phyloP scores from a whole-genome alignment of 37 sponge, comb jelly and placozoan genomes.

The Bolinopsis microptera region DNA sequence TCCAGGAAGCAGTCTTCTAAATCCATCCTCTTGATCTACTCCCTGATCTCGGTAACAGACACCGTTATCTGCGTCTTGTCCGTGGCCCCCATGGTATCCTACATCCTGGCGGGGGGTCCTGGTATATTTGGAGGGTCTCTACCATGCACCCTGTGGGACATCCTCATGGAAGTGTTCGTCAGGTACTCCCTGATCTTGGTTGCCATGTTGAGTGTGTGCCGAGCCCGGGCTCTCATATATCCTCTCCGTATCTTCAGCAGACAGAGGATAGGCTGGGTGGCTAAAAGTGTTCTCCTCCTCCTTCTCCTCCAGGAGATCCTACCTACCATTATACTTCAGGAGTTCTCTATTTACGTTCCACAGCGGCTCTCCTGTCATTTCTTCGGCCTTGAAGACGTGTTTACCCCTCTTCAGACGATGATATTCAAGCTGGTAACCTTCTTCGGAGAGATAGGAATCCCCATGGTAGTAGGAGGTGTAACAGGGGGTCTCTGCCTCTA shows the following conservation, averaged over 20 bases:
- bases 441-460: constrained; percentile 5
- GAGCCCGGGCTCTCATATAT: not conserved
- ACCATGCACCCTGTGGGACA: not conserved
- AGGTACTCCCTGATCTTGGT: constrained; percentile 8
- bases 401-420: not conserved
- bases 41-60: not conserved
- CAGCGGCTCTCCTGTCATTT: not conserved
- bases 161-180: not conserved
- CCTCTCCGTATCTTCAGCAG: not conserved
- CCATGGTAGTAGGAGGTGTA: not conserved
- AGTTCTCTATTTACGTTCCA: not conserved
- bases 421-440: not conserved
- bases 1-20: not conserved
- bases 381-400: not conserved
- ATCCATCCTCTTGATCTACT: not conserved
- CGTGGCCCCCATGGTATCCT: not conserved
- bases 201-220: not conserved
- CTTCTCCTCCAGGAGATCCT: not conserved
- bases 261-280: not conserved
- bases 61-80: not conserved
- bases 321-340: not conserved
- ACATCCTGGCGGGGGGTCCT: not conserved
- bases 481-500: not conserved
- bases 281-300: not conserved
- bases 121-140: not conserved